These are phyloP conservation scores for Calidris pygmaea DNA, from an alignment of 2,113 vertebrate species.

Conservation along the genomic window DNA sequence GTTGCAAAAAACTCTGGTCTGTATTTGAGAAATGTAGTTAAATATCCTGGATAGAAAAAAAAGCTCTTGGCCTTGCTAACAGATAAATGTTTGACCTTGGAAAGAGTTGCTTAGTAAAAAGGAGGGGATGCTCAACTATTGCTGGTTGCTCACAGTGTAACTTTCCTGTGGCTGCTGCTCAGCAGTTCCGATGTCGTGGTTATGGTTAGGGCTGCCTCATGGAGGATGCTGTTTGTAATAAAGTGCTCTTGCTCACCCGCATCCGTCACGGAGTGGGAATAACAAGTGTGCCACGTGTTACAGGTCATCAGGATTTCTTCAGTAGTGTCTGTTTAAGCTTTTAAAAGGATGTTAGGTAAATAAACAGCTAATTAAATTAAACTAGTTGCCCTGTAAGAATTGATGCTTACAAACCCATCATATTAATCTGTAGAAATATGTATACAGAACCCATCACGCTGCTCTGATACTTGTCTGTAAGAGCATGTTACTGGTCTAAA, in stretches of 20 bases:
- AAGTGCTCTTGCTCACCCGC: neutral
- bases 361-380: neutral
- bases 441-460: neutral
- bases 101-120: neutral
- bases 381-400: neutral
- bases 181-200: neutral
- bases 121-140: neutral
- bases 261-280: neutral
- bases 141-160: neutral
- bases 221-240: neutral
- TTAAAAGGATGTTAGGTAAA: neutral
- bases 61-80: neutral
- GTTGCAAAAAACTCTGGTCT: neutral
- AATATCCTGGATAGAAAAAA: neutral
- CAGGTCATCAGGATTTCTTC: neutral
- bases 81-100: neutral
- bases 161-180: neutral
- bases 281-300: rapidly evolving
- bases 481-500: neutral
- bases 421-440: neutral
- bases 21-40: neutral
- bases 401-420: neutral
- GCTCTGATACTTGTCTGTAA: neutral
- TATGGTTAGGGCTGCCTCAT: neutral
- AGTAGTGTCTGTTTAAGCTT: neutral